Evolutionary conservation across 2,888 invertebrate species (phyloP).

Genomic region (Glyphotaelius pellucidus): DNA sequence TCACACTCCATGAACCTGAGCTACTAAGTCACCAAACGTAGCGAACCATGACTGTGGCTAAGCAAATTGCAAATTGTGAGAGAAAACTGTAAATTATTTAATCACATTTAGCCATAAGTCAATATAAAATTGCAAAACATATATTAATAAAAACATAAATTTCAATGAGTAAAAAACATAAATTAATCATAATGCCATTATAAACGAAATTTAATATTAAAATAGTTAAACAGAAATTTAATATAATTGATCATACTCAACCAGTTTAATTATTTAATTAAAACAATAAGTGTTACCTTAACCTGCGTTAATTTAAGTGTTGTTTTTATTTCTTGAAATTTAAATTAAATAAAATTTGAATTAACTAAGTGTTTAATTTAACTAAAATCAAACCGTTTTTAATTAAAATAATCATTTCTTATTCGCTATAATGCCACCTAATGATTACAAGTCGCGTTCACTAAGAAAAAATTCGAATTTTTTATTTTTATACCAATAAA

Average conservation of each 20-base stretch:
- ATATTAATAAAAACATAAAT: neutral
- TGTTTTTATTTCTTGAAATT: neutral
- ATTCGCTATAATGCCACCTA: slow-evolving; percentile 13
- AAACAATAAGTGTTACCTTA: neutral
- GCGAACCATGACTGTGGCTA: no score
- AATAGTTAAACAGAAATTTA: neutral
- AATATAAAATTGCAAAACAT: neutral
- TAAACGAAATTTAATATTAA: neutral
- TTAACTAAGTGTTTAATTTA: neutral
- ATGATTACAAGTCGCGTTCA: neutral
- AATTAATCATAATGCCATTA: neutral
- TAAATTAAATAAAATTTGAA: neutral
- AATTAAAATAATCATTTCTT: neutral
- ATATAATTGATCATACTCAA: neutral
- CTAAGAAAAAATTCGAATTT: neutral
- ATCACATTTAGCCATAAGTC: neutral
- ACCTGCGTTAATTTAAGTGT: neutral
- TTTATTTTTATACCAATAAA: neutral
- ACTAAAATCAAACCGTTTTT: neutral
- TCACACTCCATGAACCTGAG: no score
- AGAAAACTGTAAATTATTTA: neutral
- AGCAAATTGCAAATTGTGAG: neutral
- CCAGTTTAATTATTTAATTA: neutral
- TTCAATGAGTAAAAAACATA: neutral
- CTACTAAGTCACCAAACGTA: no score